Conservation (phyloP, 2,113 vertebrate genomes). For the Phasianus colchicus region DNA sequence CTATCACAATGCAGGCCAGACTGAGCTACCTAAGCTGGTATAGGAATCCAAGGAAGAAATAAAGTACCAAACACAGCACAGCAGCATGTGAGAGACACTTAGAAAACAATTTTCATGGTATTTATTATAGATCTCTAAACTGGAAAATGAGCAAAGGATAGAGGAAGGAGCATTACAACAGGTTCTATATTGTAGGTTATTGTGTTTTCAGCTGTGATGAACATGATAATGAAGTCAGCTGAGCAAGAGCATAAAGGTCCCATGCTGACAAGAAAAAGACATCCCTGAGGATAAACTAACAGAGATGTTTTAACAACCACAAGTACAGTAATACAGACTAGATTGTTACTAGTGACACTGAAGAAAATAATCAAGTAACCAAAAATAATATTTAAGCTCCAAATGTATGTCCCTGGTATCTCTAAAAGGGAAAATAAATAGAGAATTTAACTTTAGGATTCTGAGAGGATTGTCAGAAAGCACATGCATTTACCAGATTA, state of each 20-base stretch:
- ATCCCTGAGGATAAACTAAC: constrained; percentile 41
- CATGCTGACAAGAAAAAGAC: constrained; percentile 64
- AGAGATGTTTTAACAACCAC: constrained; percentile 40
- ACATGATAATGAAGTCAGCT: constrained; percentile 69
- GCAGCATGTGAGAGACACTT: constrained; percentile 48
- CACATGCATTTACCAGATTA: constrained; percentile 37
- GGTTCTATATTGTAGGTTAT: constrained; percentile 54
- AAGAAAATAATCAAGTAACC: constrained; percentile 52
- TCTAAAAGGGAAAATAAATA: constrained; percentile 59
- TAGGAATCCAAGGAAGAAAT: constrained; percentile 35
- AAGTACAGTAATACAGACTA: constrained; percentile 36
- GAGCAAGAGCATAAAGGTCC: constrained; percentile 64
- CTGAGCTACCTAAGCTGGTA: constrained; percentile 25
- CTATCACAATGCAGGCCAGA: constrained; percentile 21
- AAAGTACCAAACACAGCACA: constrained; percentile 37
- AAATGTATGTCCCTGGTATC: constrained; percentile 45
- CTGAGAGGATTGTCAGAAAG: constrained; percentile 33
- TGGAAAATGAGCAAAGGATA: constrained; percentile 30
- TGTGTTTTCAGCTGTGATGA: constrained; percentile 66
- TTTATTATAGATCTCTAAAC: constrained; percentile 58
- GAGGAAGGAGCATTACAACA: constrained; percentile 49
- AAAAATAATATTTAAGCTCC: constrained; percentile 57
- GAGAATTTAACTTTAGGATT: constrained; percentile 52
- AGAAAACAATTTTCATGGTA: constrained; percentile 60
- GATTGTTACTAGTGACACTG: constrained; percentile 34